Conservation (phyloP, 2,888 invertebrate species). For the Zygaena filipendulae region DNA sequence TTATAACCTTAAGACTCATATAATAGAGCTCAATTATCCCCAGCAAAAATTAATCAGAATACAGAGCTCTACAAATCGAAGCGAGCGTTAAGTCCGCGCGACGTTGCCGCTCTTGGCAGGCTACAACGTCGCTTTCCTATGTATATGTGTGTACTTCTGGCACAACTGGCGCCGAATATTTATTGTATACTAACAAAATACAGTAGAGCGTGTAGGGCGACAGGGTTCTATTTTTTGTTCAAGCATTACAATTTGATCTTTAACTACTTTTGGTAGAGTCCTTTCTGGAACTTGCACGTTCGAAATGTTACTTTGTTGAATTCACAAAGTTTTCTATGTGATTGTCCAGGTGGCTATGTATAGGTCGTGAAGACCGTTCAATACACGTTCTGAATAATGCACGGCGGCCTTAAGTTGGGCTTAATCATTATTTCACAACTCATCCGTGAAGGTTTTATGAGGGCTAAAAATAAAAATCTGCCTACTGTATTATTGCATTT, state of each 20-base stretch:
- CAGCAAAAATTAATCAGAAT: too few relatives aligned
- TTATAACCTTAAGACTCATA: too few relatives aligned
- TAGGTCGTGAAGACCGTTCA: conserved; percentile 48
- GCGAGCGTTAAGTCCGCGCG: conserved; percentile 59
- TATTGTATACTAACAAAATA: conserved; percentile 68
- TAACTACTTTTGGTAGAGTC: conserved; percentile 30
- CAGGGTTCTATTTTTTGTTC: conserved; percentile 38
- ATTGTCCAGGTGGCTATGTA: conserved; percentile 67
- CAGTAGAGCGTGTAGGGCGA: conserved; percentile 51
- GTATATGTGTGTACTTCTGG: conserved; percentile 62
- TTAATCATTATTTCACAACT: conserved; percentile 35
- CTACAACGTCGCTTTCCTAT: conserved; percentile 52
- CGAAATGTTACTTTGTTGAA: conserved; percentile 27
- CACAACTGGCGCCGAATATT: conserved; percentile 69
- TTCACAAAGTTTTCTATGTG: conserved; percentile 54
- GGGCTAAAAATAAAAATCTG: too few relatives aligned
- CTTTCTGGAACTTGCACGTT: conserved; percentile 22
- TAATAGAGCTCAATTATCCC: too few relatives aligned
- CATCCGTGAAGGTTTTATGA: conserved; percentile 38
- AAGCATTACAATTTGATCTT: conserved; percentile 27
- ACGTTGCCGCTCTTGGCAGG: conserved; percentile 58
- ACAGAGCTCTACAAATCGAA: too few relatives aligned
- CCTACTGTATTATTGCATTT: too few relatives aligned
- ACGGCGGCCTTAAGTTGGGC: conserved; percentile 42
- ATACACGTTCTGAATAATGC: conserved; percentile 41